phyloP scores from a whole-genome alignment of 2,113 vertebrate species.

The Atherinomorus stipes region DNA sequence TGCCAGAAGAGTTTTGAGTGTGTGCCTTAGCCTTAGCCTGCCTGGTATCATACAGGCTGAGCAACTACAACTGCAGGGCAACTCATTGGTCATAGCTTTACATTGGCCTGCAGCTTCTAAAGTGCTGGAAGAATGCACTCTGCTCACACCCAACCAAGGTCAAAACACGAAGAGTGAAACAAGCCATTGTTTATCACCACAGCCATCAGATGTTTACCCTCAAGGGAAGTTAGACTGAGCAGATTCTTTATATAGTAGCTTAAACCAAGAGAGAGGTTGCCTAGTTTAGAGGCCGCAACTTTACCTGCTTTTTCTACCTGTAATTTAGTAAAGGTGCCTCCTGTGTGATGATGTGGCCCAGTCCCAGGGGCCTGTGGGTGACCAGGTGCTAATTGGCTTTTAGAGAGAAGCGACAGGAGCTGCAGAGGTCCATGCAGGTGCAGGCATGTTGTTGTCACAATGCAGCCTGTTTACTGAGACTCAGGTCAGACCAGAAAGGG shows the following conservation, averaged over 20 bases:
- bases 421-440: conserved; percentile 57
- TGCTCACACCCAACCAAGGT: conserved; percentile 63
- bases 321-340: conserved; percentile 58
- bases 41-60: conserved; percentile 51
- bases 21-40: conserved; percentile 37
- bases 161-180: conserved; percentile 59
- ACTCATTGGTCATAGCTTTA: conserved; percentile 50
- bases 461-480: conserved; percentile 59
- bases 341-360: conserved; percentile 39
- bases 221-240: conserved; percentile 31
- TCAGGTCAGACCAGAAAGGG: conserved; percentile 46
- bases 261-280: conserved; percentile 37
- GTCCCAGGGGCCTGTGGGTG: conserved; percentile 58
- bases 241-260: conserved; percentile 58
- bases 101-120: conserved; percentile 23
- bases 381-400: conserved; percentile 79
- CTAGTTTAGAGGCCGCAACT: conserved; percentile 58
- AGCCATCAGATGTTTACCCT: conserved; percentile 53
- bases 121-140: conserved; percentile 32
- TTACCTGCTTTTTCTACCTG: conserved; percentile 47
- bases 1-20: conserved; percentile 59
- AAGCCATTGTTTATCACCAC: conserved; percentile 69
- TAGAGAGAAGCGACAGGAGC: conserved; percentile 55
- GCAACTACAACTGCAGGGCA: conserved; percentile 29
- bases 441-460: conserved; percentile 40